Percentiles rank a stretch among this genome's conserved stretches.
Conservation (phyloP, 2,888 invertebrate species). For the Drosophila pullipes region DNA sequence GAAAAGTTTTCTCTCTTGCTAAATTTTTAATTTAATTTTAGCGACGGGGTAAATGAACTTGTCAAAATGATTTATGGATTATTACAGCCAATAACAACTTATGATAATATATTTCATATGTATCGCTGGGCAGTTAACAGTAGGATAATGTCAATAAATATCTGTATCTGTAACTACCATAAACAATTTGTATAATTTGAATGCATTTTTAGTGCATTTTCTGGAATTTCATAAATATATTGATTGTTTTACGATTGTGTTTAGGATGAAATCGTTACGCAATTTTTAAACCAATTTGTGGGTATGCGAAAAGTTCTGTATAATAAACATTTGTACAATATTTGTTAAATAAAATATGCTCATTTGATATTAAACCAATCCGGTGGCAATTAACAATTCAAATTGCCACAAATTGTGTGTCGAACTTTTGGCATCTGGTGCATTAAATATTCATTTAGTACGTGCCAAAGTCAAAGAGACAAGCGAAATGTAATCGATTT, state of each 20-base stretch:
- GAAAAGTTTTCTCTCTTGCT: neutral
- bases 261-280: neutral
- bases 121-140: no score
- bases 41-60: no score
- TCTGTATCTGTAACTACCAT: neutral
- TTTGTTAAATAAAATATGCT: slow-evolving; percentile 20
- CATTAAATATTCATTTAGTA: slow-evolving; percentile 62
- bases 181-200: neutral
- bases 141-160: neutral
- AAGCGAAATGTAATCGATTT: slow-evolving; percentile 37
- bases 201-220: neutral
- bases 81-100: neutral
- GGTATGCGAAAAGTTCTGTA: neutral
- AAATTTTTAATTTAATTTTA: neutral
- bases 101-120: neutral
- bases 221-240: neutral
- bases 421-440: slow-evolving; percentile 29
- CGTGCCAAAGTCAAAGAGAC: slow-evolving; percentile 59
- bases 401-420: slow-evolving; percentile 48
- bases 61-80: neutral
- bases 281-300: neutral
- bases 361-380: slow-evolving; percentile 55
- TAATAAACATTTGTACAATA: neutral
- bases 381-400: slow-evolving; percentile 46
- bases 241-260: neutral